Base-by-base conservation (phyloP, 2,888 invertebrate genomes). In the Geophilus truncorum region DNA sequence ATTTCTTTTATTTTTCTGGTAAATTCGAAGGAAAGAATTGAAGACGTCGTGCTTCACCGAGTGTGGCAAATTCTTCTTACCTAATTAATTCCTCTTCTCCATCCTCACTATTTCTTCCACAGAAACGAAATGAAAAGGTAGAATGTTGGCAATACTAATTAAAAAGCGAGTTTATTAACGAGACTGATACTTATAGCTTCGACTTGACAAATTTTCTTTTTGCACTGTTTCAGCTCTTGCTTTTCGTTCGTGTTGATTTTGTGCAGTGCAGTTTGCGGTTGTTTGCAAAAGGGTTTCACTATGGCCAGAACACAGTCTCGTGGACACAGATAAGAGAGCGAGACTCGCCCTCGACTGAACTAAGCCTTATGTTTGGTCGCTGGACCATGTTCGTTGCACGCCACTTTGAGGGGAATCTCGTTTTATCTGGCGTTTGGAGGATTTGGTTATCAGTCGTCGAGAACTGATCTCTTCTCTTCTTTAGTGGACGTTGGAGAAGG, bases 361-460 rank as follows among this genome's bases (percentile, higher is more conserved):
- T 70, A 28, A 70, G 70, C 28, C 3, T 28, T 70, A 70, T 70
- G 70, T 70, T 10, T 70, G 70, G 28, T 70, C 70, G 70, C 25
- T 28, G 70, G 70, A 70, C 70, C 70, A 25, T 70, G 70, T 70
- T 70, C 28, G 12, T 25, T 28, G 70, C 70, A 70, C 70, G 62
- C 70, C 70, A 70, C 70, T 70, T 70, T 70, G 70, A 28, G 28
- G 62, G 25, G 28, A 28, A 70, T 25, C 4, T 70, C 70, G 70
- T 70, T 70, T 70, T 70, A 70, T 70, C 70, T 28, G 70, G 25
- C 70, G 70, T 28, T 70, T 70, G 70, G 70, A 70, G 70, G 28
- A 25, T 70, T 25, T 28, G 25, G 25, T 70, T 70, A 70, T 70
- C 70, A 70, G 70, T 70, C 25, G 70, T 28, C 28, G 70, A 70